Conservation (phyloP, 2,797 vertebrate genomes). For the Sebastiscus albofasciatus region DNA sequence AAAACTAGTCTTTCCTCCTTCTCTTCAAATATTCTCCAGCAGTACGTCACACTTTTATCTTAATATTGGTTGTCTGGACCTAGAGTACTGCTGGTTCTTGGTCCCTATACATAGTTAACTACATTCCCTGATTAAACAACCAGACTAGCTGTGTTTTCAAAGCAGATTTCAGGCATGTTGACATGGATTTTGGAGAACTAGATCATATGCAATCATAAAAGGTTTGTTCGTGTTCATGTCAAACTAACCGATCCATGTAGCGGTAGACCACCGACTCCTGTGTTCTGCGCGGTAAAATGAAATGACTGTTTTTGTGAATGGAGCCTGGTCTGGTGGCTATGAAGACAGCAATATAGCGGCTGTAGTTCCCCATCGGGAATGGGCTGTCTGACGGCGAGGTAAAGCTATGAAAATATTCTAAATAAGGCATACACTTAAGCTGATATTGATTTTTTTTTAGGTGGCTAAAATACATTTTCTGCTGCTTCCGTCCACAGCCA, state of each 20-base stretch:
- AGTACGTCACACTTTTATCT: background rate
- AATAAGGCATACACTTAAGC: too few relatives aligned
- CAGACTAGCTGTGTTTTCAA: background rate
- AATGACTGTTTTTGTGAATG: background rate
- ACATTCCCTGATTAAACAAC: background rate
- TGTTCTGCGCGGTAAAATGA: background rate
- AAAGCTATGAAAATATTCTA: too few relatives aligned
- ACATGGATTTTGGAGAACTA: background rate
- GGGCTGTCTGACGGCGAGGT: too few relatives aligned
- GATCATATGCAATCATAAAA: conserved; percentile 3
- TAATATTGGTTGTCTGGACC: background rate
- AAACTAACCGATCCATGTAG: background rate
- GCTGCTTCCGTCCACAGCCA: too few relatives aligned
- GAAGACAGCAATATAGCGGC: too few relatives aligned
- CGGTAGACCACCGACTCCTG: too few relatives aligned
- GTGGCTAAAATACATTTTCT: too few relatives aligned
- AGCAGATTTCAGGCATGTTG: background rate
- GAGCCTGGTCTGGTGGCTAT: background rate
- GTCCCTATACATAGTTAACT: background rate
- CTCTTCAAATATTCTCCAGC: background rate
- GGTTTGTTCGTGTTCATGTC: background rate
- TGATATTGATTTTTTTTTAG: too few relatives aligned
- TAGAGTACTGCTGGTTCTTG: background rate
- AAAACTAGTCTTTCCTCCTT: background rate
- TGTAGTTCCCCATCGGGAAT: too few relatives aligned